Base-by-base conservation (phyloP, 1,140 invertebrate species). In the Zaprionus tsacasi region DNA sequence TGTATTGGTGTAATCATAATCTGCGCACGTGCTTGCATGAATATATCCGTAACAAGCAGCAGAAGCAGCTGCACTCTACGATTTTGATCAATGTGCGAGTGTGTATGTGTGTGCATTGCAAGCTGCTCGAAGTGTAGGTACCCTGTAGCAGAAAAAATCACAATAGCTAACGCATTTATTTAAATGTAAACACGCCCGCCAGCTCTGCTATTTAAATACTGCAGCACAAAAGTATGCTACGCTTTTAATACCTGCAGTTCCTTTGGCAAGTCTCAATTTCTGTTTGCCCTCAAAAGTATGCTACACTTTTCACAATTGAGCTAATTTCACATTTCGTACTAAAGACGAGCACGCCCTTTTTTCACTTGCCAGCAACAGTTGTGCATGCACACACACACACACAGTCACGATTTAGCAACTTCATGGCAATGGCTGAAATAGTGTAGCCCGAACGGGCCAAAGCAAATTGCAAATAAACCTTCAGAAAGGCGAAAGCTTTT, bases 1-100 rank as follows among this genome's bases (percentile, higher is more conserved):
- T 50, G 48, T 56, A 60, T 68, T 33, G 58, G 50, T 87, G 83
- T 69, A 86, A 85, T 85, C 81, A 82, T 87, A 88, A 88, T 79
- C 70, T 77, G 72, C 58, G 56, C 72, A 88, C 80, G 82, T 86
- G 79, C 72, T 35, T 38, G 54, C 64, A 63, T 67, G 59, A 57
- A 66, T 81, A 59, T 60, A 30, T 52, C 45, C 38, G 65, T 57
- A 50, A 21, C 35, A n/a, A 40, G 15, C 58, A 54, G 58, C 40
- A 45, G 52, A 57, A 57, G 55, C 40, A 63, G 8, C 59, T 64
- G 52, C 50, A 56, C 40, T 50, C 36, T 33, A 11, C 57, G 56
- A 27, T 56, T 48, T 36, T 40, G 58, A 43, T 61, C 17, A 63
- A 21, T 15, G 63, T 54, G 59, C 61, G 27, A 66, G 30, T 59